phyloP scores from a whole-genome alignment of 2,888 invertebrate genomes.

The Plebejus anna region DNA sequence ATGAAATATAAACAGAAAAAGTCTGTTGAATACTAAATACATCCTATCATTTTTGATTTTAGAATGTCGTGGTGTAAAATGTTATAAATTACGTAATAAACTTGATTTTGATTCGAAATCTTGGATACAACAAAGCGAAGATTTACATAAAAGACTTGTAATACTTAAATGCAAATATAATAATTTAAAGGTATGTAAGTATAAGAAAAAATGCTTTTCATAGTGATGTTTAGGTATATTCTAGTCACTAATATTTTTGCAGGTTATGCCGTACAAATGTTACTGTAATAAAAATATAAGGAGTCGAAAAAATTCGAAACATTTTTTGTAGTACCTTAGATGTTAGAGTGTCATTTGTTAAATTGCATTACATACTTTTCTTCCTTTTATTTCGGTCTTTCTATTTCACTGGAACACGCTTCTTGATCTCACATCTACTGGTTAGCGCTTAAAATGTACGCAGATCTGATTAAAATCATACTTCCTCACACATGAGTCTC shows the following conservation, averaged over 20 bases:
- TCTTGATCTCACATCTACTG: constrained; percentile 16
- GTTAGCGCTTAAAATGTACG: constrained; percentile 67
- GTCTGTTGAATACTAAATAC: not conserved
- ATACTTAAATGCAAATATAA: not conserved
- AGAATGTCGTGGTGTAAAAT: not conserved
- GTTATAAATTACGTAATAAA: not conserved
- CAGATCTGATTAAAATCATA: constrained; percentile 78
- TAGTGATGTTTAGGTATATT: constrained; percentile 6
- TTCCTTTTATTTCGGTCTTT: not conserved
- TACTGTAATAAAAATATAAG: constrained; percentile 22
- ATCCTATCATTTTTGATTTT: not conserved
- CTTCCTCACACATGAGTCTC: constrained; percentile 82
- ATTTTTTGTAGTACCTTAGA: constrained; percentile 3
- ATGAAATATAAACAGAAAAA: not conserved
- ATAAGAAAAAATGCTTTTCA: not conserved
- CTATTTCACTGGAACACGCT: not conserved
- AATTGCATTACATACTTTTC: not conserved
- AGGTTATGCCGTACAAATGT: constrained; percentile 30
- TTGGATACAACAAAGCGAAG: not conserved
- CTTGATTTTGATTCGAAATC: not conserved
- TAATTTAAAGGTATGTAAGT: constrained; percentile 6
- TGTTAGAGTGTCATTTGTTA: not conserved
- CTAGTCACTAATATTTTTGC: constrained; percentile 27
- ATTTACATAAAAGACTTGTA: not conserved
- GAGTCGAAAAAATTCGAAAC: not conserved